These are phyloP conservation scores for Rhynchotus rufescens DNA, from an alignment of 2,797 vertebrate species.

Conservation along the genomic window DNA sequence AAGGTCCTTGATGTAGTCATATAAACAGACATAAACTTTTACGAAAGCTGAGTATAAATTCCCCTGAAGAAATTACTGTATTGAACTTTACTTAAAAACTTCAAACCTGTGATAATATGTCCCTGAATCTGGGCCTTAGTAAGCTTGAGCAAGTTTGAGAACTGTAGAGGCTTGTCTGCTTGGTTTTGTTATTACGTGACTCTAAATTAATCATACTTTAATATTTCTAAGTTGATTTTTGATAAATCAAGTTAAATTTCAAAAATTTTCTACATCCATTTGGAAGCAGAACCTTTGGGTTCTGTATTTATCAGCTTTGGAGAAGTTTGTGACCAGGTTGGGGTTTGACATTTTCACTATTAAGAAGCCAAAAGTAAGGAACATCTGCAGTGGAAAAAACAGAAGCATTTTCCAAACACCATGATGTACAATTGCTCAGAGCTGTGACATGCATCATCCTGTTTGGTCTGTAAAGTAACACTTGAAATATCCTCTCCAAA, in stretches of 20 bases:
- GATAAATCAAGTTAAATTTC: background rate
- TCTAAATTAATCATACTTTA: background rate
- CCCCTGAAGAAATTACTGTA: background rate
- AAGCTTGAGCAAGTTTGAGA: background rate
- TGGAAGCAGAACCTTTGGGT: background rate
- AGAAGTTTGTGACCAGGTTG: background rate
- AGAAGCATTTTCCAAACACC: accelerated
- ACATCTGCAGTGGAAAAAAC: background rate
- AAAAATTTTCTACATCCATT: background rate
- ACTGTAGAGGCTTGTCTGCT: background rate
- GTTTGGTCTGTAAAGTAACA: background rate
- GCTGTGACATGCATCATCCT: accelerated
- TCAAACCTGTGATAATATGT: background rate
- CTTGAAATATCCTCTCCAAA: background rate
- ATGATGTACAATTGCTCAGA: background rate
- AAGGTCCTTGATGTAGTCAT: background rate
- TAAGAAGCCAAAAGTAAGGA: background rate
- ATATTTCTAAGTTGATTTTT: background rate
- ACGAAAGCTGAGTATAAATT: background rate
- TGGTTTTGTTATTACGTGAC: too few relatives aligned
- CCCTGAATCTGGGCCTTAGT: background rate
- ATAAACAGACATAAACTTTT: background rate
- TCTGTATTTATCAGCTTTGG: background rate
- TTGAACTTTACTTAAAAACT: background rate
- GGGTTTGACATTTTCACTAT: background rate